Evolutionary conservation across 2,113 vertebrate genomes (phyloP), one percentile per base, ranked within the genome.

Genomic region (Anhinga anhinga): DNA sequence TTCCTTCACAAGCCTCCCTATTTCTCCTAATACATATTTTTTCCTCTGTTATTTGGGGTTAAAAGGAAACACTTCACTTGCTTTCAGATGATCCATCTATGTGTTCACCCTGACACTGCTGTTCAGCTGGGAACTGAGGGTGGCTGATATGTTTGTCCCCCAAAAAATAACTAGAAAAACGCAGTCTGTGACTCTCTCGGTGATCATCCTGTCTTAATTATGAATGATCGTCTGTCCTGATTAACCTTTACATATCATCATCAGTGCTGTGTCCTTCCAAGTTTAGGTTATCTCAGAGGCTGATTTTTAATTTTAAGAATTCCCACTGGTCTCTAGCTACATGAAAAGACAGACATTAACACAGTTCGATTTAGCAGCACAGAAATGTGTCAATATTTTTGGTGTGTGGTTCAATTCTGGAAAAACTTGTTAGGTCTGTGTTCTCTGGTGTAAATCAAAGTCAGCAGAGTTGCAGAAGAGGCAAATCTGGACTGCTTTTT

Each of bases 241-340:
- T 82, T 94, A 90, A 69, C 61, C 56, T 91, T 58, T 59, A 70
- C 11, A 17, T n/a, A 63, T 45, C 38, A 50, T 17, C 50, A 86
- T 69, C 59, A 62, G 40, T 66, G 58, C 44, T 58, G n/a, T 34
- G 61, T 40, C 85, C 67, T 95, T 93, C 83, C 91, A 94, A 74
- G 58, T 82, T 77, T 21, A 88, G 22, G 45, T 36, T 85, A 78
- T 88, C 56, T 94, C 44, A 67, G 88, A 90, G 65, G 59, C 38
- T 92, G 67, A 82, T 4, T 78, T 63, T 58, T 96, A 82, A 95
- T 89, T 92, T 97, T 87, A 67, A 94, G 90, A 74, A 79, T 81
- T 93, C 73, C 55, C 82, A 56, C 58, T 86, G 84, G 44, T 76
- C 55, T 73, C n/a, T 58, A 42, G 42, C 56, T 77, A 69, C 32